Base-by-base conservation (phyloP, 2,888 invertebrate species). In the Empis stercorea region DNA sequence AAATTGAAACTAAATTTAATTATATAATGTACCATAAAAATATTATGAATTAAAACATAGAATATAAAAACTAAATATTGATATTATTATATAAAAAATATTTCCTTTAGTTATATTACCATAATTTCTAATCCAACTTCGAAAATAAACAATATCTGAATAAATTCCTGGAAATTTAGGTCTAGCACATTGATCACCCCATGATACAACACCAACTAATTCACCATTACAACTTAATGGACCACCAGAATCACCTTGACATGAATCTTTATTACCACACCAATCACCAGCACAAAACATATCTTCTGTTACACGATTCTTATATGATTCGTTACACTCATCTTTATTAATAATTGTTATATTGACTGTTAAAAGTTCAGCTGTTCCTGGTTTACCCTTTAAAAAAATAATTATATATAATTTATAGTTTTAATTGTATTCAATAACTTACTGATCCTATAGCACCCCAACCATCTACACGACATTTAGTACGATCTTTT, bases 161-260 rank as follows among this genome's bases (percentile, higher is more conserved):
- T 87, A 87, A 10, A 87, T 73, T 1, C 87, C 87, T 1, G 87
- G 87, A 51, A 75, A 76, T 23, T 74, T 75, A 37, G 77, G 73
- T 47, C 78, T 76, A 1, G 84, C 86, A 61, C 87, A 88, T 10
- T 80, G 75, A 23, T 83, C 73, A 9, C 87, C 87, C 82, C 84
- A 87, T 1, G 86, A 86, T 1, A 87, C 86, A 44, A 87, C 72
- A 1, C 87, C 87, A 15, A 84, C 71, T 59, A 82, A 68, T 60
- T 80, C 80, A 59, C 78, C 74, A 41, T 54, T 41, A 23, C 54
- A 57, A 68, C 84, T 74, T 30, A 87, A 68, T 0, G 87, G 87
- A 5, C 87, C 87, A 13, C 87, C 87, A 10, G 81, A 85, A 65
- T 87, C 86, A 30, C 84, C 86, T 76, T 81, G 79, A 60, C 87